A percentile compares a stretch with the other conserved stretches of the same genome.
Conservation (phyloP, 1,140 invertebrate genomes). For the Muscidifurax raptorellus region DNA sequence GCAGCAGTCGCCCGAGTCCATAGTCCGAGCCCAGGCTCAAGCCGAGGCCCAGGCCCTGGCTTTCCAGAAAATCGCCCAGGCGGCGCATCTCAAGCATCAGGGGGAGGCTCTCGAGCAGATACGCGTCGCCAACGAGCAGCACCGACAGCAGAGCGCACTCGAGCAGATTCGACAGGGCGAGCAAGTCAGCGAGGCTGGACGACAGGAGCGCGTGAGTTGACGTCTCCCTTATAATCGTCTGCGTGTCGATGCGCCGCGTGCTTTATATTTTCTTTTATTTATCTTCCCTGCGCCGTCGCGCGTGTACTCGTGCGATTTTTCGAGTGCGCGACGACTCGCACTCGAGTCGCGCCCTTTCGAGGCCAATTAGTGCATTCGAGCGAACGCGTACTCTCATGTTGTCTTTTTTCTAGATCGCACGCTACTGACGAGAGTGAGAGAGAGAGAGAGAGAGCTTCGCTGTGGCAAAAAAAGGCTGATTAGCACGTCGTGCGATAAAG, state of each 20-base stretch:
- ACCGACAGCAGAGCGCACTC: constrained; percentile 67
- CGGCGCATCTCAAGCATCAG: constrained; percentile 69
- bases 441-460: not conserved
- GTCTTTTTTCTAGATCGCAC: not conserved
- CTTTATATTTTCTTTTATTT: not conserved
- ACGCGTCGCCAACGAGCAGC: constrained; percentile 64
- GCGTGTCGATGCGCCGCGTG: too few species aligned
- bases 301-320: not conserved
- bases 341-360: not conserved
- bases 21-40: constrained; percentile 66
- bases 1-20: constrained; percentile 60
- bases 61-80: constrained; percentile 70
- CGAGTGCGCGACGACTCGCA: not conserved
- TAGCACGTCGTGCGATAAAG: not conserved
- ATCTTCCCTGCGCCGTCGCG: too few species aligned
- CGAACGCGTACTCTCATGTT: not conserved
- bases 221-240: too few species aligned
- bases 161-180: constrained; percentile 71
- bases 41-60: constrained; percentile 70
- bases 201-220: constrained; percentile 43
- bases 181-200: constrained; percentile 70
- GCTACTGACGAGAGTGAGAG: not conserved
- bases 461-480: not conserved
- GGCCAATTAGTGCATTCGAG: not conserved
- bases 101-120: constrained; percentile 69